Evolutionary conservation across 2,113 vertebrate species (phyloP).

Genomic region (Hypomesus transpacificus): DNA sequence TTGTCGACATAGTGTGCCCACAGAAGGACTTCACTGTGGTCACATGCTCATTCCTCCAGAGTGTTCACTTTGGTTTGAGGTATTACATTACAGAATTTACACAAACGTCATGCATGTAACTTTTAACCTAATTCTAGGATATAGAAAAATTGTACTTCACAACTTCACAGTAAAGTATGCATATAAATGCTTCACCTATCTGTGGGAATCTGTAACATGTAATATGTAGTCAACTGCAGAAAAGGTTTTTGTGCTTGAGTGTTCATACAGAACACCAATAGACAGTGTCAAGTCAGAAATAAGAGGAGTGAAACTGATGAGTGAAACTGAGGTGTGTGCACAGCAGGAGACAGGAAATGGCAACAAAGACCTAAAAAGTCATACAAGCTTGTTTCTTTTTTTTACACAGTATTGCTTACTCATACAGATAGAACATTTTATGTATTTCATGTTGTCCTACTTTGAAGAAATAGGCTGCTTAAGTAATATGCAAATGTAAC

Average conservation of each 20-base stretch:
- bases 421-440: background rate
- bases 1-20: background rate
- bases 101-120: too few relatives aligned
- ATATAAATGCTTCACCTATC: too few relatives aligned
- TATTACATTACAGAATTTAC: too few relatives aligned
- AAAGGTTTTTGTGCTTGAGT: background rate
- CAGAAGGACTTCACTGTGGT: background rate
- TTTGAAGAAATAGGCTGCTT: background rate
- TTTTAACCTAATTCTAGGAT: too few relatives aligned
- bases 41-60: background rate
- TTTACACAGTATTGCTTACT: background rate
- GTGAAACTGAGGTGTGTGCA: background rate
- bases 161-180: too few relatives aligned
- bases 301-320: background rate
- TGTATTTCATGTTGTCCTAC: background rate
- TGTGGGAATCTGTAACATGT: too few relatives aligned
- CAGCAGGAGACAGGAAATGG: slow-evolving; percentile 1
- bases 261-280: background rate
- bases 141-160: too few relatives aligned
- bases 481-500: background rate
- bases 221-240: too few relatives aligned
- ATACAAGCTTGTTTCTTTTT: background rate
- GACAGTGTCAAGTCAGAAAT: background rate
- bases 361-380: background rate
- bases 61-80: too few relatives aligned